A percentile compares a stretch with the other conserved stretches of the same genome.
Evolutionary conservation across 2,113 vertebrate species (phyloP).

Genomic region (Scartelaos histophorus): DNA sequence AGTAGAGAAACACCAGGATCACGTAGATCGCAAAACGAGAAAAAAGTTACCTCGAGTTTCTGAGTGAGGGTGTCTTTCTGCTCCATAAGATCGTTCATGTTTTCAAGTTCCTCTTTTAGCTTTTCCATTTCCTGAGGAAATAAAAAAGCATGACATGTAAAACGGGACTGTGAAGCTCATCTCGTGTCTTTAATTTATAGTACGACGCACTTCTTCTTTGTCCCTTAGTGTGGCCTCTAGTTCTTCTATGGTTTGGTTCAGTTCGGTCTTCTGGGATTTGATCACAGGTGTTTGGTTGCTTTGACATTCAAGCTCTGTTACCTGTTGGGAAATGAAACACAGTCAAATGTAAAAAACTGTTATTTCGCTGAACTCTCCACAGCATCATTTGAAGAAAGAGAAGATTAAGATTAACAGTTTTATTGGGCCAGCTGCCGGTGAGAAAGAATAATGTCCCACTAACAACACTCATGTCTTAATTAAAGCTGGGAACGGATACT

Average conservation of each 20-base stretch:
- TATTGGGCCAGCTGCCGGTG: neutral
- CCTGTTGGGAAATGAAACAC: slow-evolving; percentile 72
- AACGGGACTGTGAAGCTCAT: neutral
- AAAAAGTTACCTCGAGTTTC: slow-evolving; percentile 86
- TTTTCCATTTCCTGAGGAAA: slow-evolving; percentile 91
- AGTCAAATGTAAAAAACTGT: neutral
- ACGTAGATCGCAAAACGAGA: too few species aligned
- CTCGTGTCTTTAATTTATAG: neutral
- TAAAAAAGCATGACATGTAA: slow-evolving; percentile 27
- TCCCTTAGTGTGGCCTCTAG: slow-evolving; percentile 87
- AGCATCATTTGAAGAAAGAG: too few species aligned
- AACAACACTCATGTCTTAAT: neutral
- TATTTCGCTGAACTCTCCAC: too few species aligned
- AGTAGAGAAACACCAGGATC: neutral
- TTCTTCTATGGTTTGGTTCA: slow-evolving; percentile 98
- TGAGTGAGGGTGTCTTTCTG: slow-evolving; percentile 92
- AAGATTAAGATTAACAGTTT: too few species aligned
- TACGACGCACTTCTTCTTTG: slow-evolving; percentile 88
- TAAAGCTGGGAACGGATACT: neutral
- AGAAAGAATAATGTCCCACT: neutral
- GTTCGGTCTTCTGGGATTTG: slow-evolving; percentile 94
- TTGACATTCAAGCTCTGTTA: slow-evolving; percentile 96
- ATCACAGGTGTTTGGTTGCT: slow-evolving; percentile 95
- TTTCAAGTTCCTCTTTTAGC: slow-evolving; percentile 95
- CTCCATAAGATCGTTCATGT: slow-evolving; percentile 91